These are phyloP conservation scores for Sisyra nigra DNA, from an alignment of 2,888 invertebrate species.

Conservation along the genomic window DNA sequence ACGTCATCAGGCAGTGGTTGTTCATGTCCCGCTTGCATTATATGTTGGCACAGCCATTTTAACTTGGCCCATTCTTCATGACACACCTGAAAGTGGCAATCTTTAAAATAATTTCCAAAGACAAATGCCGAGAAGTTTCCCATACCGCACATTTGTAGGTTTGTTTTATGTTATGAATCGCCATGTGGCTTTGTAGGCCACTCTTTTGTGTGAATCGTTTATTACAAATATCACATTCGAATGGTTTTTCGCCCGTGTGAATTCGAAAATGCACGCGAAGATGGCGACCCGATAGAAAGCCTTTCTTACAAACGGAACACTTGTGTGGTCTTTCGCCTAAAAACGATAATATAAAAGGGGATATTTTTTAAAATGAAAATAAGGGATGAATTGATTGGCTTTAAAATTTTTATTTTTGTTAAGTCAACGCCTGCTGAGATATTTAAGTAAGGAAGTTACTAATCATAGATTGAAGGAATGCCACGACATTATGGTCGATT, in stretches of 20 bases:
- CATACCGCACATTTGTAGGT: constrained; percentile 8
- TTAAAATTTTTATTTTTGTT: no score
- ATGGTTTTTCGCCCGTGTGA: constrained; percentile 15
- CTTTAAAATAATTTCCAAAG: background rate
- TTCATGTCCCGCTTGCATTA: constrained; percentile 9
- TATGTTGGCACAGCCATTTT: constrained; percentile 9
- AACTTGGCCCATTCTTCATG: constrained; percentile 9
- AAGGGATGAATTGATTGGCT: no score
- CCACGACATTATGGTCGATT: no score
- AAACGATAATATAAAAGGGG: no score
- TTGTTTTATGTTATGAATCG: constrained; percentile 11
- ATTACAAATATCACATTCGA: constrained; percentile 15
- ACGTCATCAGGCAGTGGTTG: background rate
- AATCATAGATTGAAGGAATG: no score
- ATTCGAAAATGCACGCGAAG: constrained; percentile 16
- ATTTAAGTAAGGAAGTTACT: no score
- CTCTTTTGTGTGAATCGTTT: constrained; percentile 13
- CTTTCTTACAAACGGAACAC: constrained; percentile 17
- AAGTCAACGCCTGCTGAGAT: no score
- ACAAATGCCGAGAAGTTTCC: no score
- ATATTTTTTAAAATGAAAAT: no score
- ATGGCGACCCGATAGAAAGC: constrained; percentile 17
- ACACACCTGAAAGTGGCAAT: constrained; percentile 9
- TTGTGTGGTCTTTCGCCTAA: constrained; percentile 15
- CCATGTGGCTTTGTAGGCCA: constrained; percentile 14